phyloP scores from a whole-genome alignment of 2,113 vertebrate genomes.

The Dasyornis broadbenti region DNA sequence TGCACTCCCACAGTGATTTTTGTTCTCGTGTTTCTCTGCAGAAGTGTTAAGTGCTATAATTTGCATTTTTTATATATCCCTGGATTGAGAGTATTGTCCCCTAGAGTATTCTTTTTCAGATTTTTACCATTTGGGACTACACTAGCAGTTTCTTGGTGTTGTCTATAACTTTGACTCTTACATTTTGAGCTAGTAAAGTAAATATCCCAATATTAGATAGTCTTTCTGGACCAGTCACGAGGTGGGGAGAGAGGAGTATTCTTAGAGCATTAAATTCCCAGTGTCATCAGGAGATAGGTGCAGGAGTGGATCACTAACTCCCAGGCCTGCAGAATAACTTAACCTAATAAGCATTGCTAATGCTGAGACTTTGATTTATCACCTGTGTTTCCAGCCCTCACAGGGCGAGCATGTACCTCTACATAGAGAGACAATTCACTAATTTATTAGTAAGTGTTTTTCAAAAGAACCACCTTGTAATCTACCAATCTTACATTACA shows the following conservation, averaged over 20 bases:
- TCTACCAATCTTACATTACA: not conserved
- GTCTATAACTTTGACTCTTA: not conserved
- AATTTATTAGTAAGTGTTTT: not conserved
- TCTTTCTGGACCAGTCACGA: not conserved
- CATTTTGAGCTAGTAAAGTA: not conserved
- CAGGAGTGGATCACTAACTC: not conserved
- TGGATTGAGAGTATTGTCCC: not conserved
- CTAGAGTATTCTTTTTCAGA: not conserved
- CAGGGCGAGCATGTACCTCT: accelerated
- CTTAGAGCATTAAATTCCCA: not conserved
- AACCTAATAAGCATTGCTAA: not conserved
- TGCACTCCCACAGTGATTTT: not conserved
- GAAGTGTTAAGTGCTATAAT: not conserved
- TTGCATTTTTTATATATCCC: not conserved
- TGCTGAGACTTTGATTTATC: not conserved
- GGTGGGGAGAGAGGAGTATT: not conserved
- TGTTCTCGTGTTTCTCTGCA: not conserved
- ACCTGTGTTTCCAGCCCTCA: not conserved
- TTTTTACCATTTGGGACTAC: not conserved
- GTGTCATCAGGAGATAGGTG: not conserved
- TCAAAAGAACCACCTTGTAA: accelerated
- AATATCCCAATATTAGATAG: not conserved
- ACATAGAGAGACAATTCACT: not conserved
- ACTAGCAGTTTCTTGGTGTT: not conserved
- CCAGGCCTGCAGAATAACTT: not conserved